Evolutionary conservation across 2,888 invertebrate genomes (phyloP).

Genomic region (Hirtodrosophila confusa): DNA sequence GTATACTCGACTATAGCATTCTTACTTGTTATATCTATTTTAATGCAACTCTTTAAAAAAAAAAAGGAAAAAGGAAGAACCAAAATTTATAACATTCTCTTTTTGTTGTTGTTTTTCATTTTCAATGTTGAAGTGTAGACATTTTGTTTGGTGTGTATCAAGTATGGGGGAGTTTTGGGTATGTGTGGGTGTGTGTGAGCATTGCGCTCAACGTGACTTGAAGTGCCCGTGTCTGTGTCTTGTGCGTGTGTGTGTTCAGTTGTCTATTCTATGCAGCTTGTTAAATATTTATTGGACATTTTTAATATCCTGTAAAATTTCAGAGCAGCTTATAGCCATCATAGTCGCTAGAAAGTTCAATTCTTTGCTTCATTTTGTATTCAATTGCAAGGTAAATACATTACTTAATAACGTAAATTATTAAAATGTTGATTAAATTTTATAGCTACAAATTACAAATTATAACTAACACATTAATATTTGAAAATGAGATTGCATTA

Average conservation of each 20-base stretch:
- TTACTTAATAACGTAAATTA: too few relatives aligned
- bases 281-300: constrained; percentile 54
- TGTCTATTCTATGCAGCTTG: constrained; percentile 39
- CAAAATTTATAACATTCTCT: constrained; percentile 44
- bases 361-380: too few relatives aligned
- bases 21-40: constrained; percentile 31
- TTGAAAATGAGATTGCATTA: too few relatives aligned
- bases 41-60: constrained; percentile 15
- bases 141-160: neutral
- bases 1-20: too few relatives aligned
- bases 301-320: constrained; percentile 16
- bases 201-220: neutral
- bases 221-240: neutral
- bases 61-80: constrained; percentile 9
- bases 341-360: too few relatives aligned
- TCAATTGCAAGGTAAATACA: too few relatives aligned
- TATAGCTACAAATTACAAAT: too few relatives aligned
- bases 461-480: too few relatives aligned
- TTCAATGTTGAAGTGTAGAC: constrained; percentile 41
- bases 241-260: constrained; percentile 27
- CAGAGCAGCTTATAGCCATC: neutral
- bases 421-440: too few relatives aligned
- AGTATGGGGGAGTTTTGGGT: neutral
- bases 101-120: constrained; percentile 30
- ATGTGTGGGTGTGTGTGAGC: constrained; percentile 1